Evolutionary conservation across 2,888 invertebrate genomes (phyloP).

Genomic region (Pantelozetes paolii): DNA sequence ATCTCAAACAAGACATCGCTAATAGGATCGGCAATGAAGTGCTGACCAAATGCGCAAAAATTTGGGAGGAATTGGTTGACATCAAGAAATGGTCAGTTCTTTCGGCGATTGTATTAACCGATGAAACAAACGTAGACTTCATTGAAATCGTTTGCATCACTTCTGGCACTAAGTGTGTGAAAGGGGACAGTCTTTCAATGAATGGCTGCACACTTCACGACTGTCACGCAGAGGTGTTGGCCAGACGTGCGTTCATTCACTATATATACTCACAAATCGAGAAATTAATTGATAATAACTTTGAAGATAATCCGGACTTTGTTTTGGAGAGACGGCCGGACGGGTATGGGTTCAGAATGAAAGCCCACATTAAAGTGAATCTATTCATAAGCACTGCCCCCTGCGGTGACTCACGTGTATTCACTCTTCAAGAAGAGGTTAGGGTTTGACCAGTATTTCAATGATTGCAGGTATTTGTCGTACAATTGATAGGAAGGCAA

Average conservation of each 20-base stretch:
- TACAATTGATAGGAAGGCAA: constrained; percentile 48
- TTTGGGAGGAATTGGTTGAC: constrained; percentile 50
- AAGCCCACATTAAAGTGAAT: constrained; percentile 69
- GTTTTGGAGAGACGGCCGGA: constrained; percentile 57
- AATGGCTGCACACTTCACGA: constrained; percentile 84
- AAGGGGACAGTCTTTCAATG: constrained; percentile 85
- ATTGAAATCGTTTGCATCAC: constrained; percentile 65
- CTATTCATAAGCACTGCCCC: constrained; percentile 96
- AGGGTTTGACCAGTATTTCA: not conserved
- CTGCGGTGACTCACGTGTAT: constrained; percentile 90
- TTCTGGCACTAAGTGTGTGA: constrained; percentile 91
- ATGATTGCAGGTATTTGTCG: too few species aligned
- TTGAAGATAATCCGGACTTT: constrained; percentile 50
- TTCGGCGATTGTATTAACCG: constrained; percentile 88
- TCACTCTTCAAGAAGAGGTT: constrained; percentile 85
- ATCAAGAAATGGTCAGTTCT: constrained; percentile 70
- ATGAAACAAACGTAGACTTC: constrained; percentile 52
- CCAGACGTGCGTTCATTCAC: constrained; percentile 65
- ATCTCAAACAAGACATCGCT: constrained; percentile 48
- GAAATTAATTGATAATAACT: constrained; percentile 61
- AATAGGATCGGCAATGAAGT: constrained; percentile 52
- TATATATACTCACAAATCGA: constrained; percentile 59
- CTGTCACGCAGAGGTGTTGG: constrained; percentile 93
- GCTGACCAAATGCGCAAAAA: constrained; percentile 51
- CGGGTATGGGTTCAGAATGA: constrained; percentile 57